Evolutionary conservation across 2,113 vertebrate species (phyloP).

Genomic region (Gymnocephalus cernua): DNA sequence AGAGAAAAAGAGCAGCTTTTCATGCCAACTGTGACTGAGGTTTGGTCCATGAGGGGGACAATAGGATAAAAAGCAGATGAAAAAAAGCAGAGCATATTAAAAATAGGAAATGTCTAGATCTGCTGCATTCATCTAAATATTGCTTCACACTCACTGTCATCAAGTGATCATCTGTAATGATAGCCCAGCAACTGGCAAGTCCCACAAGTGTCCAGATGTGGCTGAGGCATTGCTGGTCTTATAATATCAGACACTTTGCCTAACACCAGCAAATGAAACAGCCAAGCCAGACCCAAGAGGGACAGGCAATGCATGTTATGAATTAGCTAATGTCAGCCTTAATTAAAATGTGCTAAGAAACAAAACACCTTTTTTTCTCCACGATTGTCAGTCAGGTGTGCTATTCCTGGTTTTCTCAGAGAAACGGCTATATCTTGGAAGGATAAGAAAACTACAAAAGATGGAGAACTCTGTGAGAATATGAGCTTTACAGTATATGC

Average conservation of each 20-base stretch:
- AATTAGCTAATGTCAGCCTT: conserved; percentile 72
- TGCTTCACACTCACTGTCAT: conserved; percentile 54
- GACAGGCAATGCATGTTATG: conserved; percentile 52
- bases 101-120: not conserved
- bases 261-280: conserved; percentile 76
- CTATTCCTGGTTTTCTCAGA: conserved; percentile 18
- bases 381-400: conserved; percentile 35
- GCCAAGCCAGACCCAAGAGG: conserved; percentile 56
- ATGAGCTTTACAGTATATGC: conserved; percentile 16
- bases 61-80: conserved; percentile 16
- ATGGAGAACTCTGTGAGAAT: not conserved
- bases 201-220: conserved; percentile 63
- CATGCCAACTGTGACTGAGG: conserved; percentile 45
- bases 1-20: conserved; percentile 39
- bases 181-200: conserved; percentile 47
- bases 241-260: conserved; percentile 68
- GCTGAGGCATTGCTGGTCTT: conserved; percentile 36
- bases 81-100: conserved; percentile 10
- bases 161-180: conserved; percentile 64
- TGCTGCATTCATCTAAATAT: conserved; percentile 40
- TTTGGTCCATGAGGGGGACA: not conserved
- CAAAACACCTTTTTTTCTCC: conserved; percentile 39
- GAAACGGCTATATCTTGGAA: not conserved
- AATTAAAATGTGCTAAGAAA: conserved; percentile 75
- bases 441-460: not conserved